phyloP scores from a whole-genome alignment of 1,140 invertebrate species.

The Atta cephalotes region DNA sequence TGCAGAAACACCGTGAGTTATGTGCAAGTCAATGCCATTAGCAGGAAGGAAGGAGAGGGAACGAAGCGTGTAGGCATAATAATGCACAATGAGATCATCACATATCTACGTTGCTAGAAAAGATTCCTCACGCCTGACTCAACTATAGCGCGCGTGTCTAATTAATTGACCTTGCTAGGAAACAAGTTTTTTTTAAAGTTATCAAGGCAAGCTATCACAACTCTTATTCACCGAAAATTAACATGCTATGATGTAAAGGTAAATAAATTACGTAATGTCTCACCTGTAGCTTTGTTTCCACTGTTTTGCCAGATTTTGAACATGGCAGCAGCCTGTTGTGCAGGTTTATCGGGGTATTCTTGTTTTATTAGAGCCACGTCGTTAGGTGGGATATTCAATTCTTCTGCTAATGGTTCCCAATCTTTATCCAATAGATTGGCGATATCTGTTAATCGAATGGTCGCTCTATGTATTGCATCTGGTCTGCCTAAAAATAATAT shows the following conservation, averaged over 20 bases:
- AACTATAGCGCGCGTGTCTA: slow-evolving; percentile 76
- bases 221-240: slow-evolving; percentile 42
- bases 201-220: neutral
- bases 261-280: slow-evolving; percentile 64
- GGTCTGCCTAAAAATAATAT: slow-evolving; percentile 85
- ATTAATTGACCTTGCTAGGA: slow-evolving; percentile 77
- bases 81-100: slow-evolving; percentile 84
- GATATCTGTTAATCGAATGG: slow-evolving; percentile 95
- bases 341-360: slow-evolving; percentile 93
- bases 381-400: slow-evolving; percentile 94
- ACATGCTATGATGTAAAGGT: neutral
- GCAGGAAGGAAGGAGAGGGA: slow-evolving; percentile 65
- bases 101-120: slow-evolving; percentile 82
- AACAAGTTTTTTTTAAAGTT: slow-evolving; percentile 72
- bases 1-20: slow-evolving; percentile 76
- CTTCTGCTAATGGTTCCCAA: slow-evolving; percentile 95
- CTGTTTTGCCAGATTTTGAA: slow-evolving; percentile 94
- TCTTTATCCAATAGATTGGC: slow-evolving; percentile 96
- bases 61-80: slow-evolving; percentile 81
- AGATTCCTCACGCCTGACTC: slow-evolving; percentile 85
- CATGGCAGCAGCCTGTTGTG: slow-evolving; percentile 97
- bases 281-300: slow-evolving; percentile 92
- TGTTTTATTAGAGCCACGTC: slow-evolving; percentile 95
- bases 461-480: slow-evolving; percentile 91
- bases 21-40: slow-evolving; percentile 71